These are phyloP conservation scores for Argya squamiceps DNA, from an alignment of 2,797 vertebrate genomes.

Conservation along the genomic window DNA sequence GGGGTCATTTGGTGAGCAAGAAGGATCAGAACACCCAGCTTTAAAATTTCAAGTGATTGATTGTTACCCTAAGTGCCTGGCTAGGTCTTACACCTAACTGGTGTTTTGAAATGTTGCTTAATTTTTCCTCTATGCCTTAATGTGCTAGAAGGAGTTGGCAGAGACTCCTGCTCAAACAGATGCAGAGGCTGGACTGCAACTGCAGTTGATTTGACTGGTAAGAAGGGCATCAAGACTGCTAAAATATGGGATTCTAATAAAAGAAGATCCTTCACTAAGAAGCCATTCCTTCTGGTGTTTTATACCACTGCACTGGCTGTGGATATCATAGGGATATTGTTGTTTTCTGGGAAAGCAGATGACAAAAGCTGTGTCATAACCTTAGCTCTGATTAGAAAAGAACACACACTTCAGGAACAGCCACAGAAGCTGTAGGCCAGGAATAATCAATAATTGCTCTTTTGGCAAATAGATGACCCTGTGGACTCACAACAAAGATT, in stretches of 20 bases:
- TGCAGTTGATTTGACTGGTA: slow-evolving; percentile 19
- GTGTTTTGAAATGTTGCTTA: not conserved
- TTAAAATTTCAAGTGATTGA: not conserved
- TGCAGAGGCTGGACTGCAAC: not conserved
- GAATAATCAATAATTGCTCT: slow-evolving; percentile 68
- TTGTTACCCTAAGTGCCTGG: not conserved
- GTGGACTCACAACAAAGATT: slow-evolving; percentile 49
- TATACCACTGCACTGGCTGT: not conserved
- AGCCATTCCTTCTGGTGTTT: not conserved
- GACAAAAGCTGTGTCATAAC: slow-evolving; percentile 46
- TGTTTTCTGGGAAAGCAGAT: slow-evolving; percentile 21
- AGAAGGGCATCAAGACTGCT: not conserved
- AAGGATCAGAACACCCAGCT: not conserved
- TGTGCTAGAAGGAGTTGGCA: not conserved
- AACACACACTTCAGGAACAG: slow-evolving; percentile 35
- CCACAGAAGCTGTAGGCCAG: slow-evolving; percentile 7
- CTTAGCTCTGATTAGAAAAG: slow-evolving; percentile 60
- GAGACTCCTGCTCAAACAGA: not conserved
- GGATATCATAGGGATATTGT: not conserved
- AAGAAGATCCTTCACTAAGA: slow-evolving; percentile 5
- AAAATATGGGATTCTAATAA: slow-evolving; percentile 41
- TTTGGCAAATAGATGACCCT: slow-evolving; percentile 63
- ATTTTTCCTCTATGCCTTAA: not conserved
- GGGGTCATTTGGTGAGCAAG: not conserved
- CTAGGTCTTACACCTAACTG: not conserved